Conservation (phyloP, 2,113 vertebrate species). For the Indicator indicator region DNA sequence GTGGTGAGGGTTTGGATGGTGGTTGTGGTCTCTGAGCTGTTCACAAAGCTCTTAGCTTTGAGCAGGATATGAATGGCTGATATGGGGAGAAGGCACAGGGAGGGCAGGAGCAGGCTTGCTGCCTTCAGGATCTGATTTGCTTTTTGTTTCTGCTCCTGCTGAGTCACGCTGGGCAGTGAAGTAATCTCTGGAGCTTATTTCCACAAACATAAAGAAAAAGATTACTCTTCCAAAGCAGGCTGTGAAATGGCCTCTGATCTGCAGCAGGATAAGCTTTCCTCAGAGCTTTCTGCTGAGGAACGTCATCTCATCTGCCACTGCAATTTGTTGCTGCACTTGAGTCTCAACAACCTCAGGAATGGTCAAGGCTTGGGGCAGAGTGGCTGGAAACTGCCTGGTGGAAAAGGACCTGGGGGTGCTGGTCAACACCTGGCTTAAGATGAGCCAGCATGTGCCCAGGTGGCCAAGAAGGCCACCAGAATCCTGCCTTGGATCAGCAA, state of each 20-base stretch:
- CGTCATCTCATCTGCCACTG: background rate
- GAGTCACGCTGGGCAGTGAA: background rate
- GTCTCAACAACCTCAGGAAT: background rate
- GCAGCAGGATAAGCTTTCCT: background rate
- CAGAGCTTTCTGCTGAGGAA: background rate
- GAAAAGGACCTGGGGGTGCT: too few relatives aligned
- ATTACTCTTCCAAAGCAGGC: background rate
- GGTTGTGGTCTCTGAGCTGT: too few relatives aligned
- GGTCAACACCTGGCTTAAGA: too few relatives aligned
- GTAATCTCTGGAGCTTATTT: background rate
- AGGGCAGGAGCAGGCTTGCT: background rate
- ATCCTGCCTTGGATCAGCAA: too few relatives aligned
- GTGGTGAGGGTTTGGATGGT: rapidly evolving
- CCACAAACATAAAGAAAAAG: too few relatives aligned
- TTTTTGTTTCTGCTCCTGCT: background rate
- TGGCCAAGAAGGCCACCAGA: too few relatives aligned
- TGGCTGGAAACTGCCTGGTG: too few relatives aligned
- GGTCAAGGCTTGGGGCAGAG: background rate
- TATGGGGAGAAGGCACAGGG: background rate
- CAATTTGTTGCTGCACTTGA: too few relatives aligned
- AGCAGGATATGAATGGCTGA: rapidly evolving
- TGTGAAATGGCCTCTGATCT: background rate
- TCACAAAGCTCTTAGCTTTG: rapidly evolving
- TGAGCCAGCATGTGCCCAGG: too few relatives aligned
- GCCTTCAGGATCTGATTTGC: background rate